Evolutionary conservation across 2,113 vertebrate genomes (phyloP), one percentile per base, ranked within the genome.

Genomic region (Perognathus longimembris): DNA sequence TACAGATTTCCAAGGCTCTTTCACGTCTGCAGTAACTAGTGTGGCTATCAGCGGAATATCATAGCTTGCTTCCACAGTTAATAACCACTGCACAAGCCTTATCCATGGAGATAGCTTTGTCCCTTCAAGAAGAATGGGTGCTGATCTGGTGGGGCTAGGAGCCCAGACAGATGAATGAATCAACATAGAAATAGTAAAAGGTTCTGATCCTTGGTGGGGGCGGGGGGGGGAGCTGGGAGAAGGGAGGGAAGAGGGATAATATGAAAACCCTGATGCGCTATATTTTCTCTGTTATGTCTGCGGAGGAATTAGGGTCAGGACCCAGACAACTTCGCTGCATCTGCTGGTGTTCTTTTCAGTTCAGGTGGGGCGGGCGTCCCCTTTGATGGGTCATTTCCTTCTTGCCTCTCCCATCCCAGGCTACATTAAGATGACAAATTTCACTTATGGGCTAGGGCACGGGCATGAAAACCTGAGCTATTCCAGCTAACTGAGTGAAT

Each of bases 391-490:
- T 92, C 91, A 92, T 95, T 96, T 97, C 95, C 94, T 95, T 63
- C 71, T 93, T 66, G 88, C 83, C 66, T 85, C 91, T 90, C 94
- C 42, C 87, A 89, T 95, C 89, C 90, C 92, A 66, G 26, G 76
- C 92, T 92, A 80, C 91, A 91, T 95, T 96, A 94, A 94, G 93
- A 96, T 97, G 95, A 96, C 94, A 93, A 75, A 96, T 96, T 91
- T 87, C 90, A 75, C 61, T 76, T 90, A 66, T 1, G 66, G 82
- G 26, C 84, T 71, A 1, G 3, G 91, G 84, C 81, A 64, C 64
- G 77, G 74, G 75, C 88, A 21, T 69, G 75, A 90, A 89, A 88
- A 36, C 93, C 63, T 15, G 24, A 95, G 91, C 90, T 87, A 20
- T 92, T 71, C 15, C 74, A 79, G 91, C 85, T 80, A 74, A 89